Base-by-base conservation (phyloP, 2,797 vertebrate species). In the Vultur gryphus region DNA sequence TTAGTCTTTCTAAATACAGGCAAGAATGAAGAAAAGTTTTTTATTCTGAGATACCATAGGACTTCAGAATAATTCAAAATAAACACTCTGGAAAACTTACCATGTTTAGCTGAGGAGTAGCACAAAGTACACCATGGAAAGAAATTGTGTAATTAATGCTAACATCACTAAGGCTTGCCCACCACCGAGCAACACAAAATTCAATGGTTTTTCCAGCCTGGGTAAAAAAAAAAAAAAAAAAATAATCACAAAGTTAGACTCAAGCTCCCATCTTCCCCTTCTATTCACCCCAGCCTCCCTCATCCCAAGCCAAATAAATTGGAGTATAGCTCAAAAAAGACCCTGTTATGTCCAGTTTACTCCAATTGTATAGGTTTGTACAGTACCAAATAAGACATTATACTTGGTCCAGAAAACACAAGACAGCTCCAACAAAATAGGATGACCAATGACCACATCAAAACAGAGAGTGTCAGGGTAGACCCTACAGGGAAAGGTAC, bases 161-260 rank as follows among this genome's bases (percentile, higher is more conserved):
- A 92, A 99, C 99, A 13, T 99, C 99, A 7, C 99, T 99, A 62
- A 99, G 98, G 97, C 99, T 99, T 55, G 99, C 99, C 99, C 99
- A 99, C 99, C 99, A 99, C 21, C 99, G 99, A 29, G 99, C 99
- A 84, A 99, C 98, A 85, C 99, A 99, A 70, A 99, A 98, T 98
- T 99, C 99, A 70, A 99, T 98, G 7, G 99, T 98, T 96, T 97
- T 98, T 43, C 99, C 99, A 46, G 99, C 98, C 99, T 99, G 46
- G 7, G 7, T 51, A 89, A 95, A 4, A 86, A 90, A 95, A 95
- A 43, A 37, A 37, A 37, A 37, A 37, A 37, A 37, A 37, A 37
- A 37, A 37, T 7, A 37, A 37, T 37, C 81, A 89, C 73, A 66
- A 88, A 76, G 72, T 94, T 67, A 90, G 65, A 77, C 33, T 39